Evolutionary conservation across 2,888 invertebrate species (phyloP), one percentile per base, ranked within the genome.

Genomic region (Macaria notata): DNA sequence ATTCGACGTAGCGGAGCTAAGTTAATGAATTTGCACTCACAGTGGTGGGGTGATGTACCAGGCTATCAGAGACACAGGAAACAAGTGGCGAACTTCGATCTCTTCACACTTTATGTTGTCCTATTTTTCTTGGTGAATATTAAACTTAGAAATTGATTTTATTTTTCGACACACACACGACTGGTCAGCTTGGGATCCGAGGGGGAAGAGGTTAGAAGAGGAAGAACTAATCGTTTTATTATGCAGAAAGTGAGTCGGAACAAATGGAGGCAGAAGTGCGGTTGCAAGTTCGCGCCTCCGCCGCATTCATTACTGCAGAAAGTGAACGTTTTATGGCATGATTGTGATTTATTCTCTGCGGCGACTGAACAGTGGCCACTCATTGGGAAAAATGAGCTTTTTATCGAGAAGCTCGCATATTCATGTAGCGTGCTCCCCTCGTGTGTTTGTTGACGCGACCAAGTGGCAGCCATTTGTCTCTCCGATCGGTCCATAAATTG

Each of bases 371-470:
- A 30, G 31, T 47, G 54, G 51, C 59, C 49, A 48, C 47, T 64
- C 64, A 61, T 65, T 63, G 49, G 59, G 51, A 68, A 65, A 85
- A 86, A 90, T 87, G 73, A 73, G 64, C 64, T 68, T 86, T 85
- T 84, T 80, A 87, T 87, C 75, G 75, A 63, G 59, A 64, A 63
- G 74, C 79, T 83, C 86, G 87, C 89, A 83, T 82, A 87, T 84
- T 86, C 86, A 87, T 88, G 75, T 80, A 78, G 70, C 65, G 76
- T 76, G 19, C 72, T 61, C 58, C 65, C 65, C 76, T 74, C 84
- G 79, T 84, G 82, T 85, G 79, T 74, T 73, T 68, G 77, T 79
- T 82, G 78, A 71, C 66, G 69, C 58, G 31, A 49, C 38, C 43
- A 58, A 63, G 51, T 59, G 53, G 31, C 8, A 51, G 33, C 51